A percentile compares a stretch with the other conserved stretches of the same genome.
Evolutionary conservation across 1,140 invertebrate genomes (phyloP).

Genomic region (Wasmannia auropunctata): DNA sequence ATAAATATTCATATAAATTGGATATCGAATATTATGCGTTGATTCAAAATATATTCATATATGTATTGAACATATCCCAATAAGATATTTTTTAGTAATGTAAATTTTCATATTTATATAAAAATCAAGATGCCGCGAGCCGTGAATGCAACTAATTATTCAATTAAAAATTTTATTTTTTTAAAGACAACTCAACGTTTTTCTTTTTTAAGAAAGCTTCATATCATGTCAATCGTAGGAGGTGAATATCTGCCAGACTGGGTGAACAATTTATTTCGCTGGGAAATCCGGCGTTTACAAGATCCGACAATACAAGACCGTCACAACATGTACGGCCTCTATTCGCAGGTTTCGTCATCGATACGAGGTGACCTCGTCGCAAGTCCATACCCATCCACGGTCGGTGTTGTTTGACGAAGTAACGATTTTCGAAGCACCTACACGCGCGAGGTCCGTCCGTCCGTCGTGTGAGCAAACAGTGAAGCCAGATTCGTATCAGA

Average conservation of each 20-base stretch:
- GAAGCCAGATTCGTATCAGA: conserved; percentile 79
- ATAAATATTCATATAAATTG: background rate
- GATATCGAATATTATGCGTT: background rate
- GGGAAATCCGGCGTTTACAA: background rate
- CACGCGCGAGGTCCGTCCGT: background rate
- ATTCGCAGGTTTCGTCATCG: background rate
- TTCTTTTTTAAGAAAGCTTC: background rate
- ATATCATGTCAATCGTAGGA: background rate
- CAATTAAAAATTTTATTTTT: background rate
- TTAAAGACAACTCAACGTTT: background rate
- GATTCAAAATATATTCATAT: background rate
- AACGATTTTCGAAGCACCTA: conserved; percentile 85
- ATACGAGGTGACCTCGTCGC: conserved; percentile 64
- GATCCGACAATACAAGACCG: conserved; percentile 50
- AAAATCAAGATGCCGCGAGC: background rate
- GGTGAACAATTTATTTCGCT: background rate
- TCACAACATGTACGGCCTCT: conserved; percentile 51
- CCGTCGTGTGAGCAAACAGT: conserved; percentile 71
- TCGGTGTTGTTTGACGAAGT: conserved; percentile 62
- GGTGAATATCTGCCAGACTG: background rate
- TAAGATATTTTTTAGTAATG: background rate
- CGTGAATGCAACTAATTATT: background rate
- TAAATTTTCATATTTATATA: background rate
- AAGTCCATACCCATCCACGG: conserved; percentile 42
- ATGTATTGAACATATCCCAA: background rate